Conservation (phyloP, 2,797 vertebrate species). For the Acropternis orthonyx region DNA sequence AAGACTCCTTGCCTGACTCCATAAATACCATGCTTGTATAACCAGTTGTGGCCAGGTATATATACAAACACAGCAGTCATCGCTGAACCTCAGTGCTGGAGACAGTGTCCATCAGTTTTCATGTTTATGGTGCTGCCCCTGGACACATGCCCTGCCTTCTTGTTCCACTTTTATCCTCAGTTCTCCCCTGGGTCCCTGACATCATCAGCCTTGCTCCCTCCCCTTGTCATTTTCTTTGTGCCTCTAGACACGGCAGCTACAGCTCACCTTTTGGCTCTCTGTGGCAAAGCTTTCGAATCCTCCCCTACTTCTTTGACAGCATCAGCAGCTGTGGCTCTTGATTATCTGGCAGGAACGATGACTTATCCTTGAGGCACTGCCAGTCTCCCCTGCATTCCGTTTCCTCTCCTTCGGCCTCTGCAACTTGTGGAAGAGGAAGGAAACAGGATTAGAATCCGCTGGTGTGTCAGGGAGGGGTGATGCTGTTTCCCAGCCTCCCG, state of each 20-base stretch:
- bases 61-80: not conserved
- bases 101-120: not conserved
- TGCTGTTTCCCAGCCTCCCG: not conserved
- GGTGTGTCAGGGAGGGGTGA: not conserved
- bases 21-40: not conserved
- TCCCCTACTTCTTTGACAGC: not conserved
- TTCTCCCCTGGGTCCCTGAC: not conserved
- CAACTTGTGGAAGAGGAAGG: not conserved
- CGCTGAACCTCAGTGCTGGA: not conserved
- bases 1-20: not conserved
- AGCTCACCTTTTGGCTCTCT: not conserved
- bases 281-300: not conserved
- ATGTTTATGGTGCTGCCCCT: not conserved
- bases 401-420: not conserved
- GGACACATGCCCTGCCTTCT: not conserved
- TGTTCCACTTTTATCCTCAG: not conserved
- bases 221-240: not conserved
- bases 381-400: fast-evolving
- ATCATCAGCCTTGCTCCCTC: not conserved
- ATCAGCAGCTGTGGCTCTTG: not conserved
- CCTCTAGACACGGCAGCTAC: not conserved
- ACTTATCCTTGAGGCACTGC: not conserved
- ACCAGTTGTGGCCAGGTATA: not conserved
- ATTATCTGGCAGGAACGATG: not conserved
- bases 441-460: not conserved